A percentile compares a stretch with the other conserved stretches of the same genome.
Conservation (phyloP, 2,888 invertebrate genomes). For the Luperina nickerlii region DNA sequence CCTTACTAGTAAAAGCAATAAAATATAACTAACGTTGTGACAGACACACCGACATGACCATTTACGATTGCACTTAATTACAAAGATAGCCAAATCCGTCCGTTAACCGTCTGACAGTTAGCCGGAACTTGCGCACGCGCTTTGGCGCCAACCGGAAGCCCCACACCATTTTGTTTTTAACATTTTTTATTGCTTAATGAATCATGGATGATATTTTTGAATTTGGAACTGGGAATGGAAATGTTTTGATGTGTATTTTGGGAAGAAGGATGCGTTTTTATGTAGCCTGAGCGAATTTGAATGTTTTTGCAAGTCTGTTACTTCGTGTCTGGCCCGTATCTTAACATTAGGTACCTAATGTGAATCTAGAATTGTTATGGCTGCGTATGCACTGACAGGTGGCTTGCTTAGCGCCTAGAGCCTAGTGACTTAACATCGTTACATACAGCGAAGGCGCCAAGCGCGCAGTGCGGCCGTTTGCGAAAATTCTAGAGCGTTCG, state of each 20-base stretch:
- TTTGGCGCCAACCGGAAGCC: slow-evolving; percentile 78
- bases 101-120: slow-evolving; percentile 64
- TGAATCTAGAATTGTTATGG: not conserved
- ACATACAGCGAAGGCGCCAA: too few species aligned
- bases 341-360: not conserved
- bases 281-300: slow-evolving; percentile 24
- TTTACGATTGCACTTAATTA: slow-evolving; percentile 64
- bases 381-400: not conserved
- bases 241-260: slow-evolving; percentile 32
- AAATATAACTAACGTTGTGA: slow-evolving; percentile 31
- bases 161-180: slow-evolving; percentile 72
- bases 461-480: too few species aligned
- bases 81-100: slow-evolving; percentile 58
- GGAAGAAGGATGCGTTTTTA: slow-evolving; percentile 26
- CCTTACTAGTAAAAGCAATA: slow-evolving; percentile 45
- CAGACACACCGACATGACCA: slow-evolving; percentile 47
- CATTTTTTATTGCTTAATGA: slow-evolving; percentile 70
- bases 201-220: slow-evolving; percentile 61
- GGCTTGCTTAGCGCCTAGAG: not conserved
- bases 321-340: too few species aligned
- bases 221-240: slow-evolving; percentile 34
- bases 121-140: slow-evolving; percentile 69
- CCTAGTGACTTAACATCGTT: too few species aligned
- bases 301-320: slow-evolving; percentile 15
- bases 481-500: too few species aligned